Evolutionary conservation across 2,113 vertebrate species (phyloP), one percentile per base, ranked within the genome.

Genomic region (Nansenia antarctica): DNA sequence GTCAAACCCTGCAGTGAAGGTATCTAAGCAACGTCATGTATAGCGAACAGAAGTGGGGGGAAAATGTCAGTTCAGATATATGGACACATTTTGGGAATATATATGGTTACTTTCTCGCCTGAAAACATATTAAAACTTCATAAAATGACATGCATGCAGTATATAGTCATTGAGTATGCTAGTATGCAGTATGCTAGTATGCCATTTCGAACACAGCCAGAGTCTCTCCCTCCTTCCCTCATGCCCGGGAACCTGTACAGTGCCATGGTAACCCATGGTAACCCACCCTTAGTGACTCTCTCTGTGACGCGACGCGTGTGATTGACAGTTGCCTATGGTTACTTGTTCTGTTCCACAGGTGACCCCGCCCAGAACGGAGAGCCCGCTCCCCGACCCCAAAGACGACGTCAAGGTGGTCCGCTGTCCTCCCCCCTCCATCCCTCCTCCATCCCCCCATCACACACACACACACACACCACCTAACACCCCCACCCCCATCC

Each of bases 341-440:
- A 90, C 93, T 92, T 63, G 94, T 93, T 94, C 83, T 94, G 87
- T 94, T 91, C 83, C 84, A 68, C 96, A 98, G 95, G 95, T 86
- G 87, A 89, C 76, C 66, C 83, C 72, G 87, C 86, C 93, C 72
- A 89, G 85, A 89, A 79, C 88, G 59, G 95, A 95, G 91, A 92
- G 79, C 72, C 82, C 81, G 89, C 92, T 85, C 86, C 80, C 87
- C 84, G 95, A 94, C 90, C 87, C 91, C 93, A 92, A 91, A 92
- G 94, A 94, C 86, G 88, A 91, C 88, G 90, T 83, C 89, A 94
- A 97, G 96, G 97, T 98, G 96, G 91, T 93, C 77, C 90, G 90
- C 81, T 81, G 87, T 80, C 79, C 32, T 65, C 37, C 53, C 45
- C 74, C 58, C 27, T 30, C 42, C 70, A 20, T 81, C 35, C 11